phyloP scores from a whole-genome alignment of 2,888 invertebrate species.

The Polyommatus iphigenia region DNA sequence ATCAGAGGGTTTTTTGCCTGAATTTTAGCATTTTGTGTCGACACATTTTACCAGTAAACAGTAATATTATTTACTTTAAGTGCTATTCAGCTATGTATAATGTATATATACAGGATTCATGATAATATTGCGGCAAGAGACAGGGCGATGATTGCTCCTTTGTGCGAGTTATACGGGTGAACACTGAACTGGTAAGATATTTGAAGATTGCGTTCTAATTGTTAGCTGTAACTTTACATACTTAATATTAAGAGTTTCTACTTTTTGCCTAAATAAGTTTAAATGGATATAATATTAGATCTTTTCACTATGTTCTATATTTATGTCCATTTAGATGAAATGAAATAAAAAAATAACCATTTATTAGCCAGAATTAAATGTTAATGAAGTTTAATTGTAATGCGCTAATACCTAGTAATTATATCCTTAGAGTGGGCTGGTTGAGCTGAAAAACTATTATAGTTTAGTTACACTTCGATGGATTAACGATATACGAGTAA shows the following conservation, averaged over 20 bases:
- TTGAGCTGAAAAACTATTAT: background rate
- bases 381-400: background rate
- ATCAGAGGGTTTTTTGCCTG: background rate
- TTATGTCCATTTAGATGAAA: background rate
- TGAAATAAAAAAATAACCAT: background rate
- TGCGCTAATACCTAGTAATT: background rate
- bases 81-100: background rate
- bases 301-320: too few species aligned
- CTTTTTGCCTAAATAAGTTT: too few species aligned
- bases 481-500: background rate
- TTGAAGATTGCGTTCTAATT: background rate
- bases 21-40: background rate
- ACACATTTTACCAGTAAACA: background rate
- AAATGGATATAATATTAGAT: too few species aligned
- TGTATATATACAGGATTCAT: background rate
- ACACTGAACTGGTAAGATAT: background rate
- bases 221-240: background rate
- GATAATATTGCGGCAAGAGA: background rate
- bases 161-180: background rate
- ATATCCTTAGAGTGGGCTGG: conserved; percentile 7
- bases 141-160: background rate
- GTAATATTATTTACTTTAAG: background rate
- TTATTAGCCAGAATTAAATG: background rate
- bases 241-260: too few species aligned
- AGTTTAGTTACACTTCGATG: conserved; percentile 13